These are phyloP conservation scores for Morone saxatilis DNA, from an alignment of 2,113 vertebrate genomes.

Conservation along the genomic window DNA sequence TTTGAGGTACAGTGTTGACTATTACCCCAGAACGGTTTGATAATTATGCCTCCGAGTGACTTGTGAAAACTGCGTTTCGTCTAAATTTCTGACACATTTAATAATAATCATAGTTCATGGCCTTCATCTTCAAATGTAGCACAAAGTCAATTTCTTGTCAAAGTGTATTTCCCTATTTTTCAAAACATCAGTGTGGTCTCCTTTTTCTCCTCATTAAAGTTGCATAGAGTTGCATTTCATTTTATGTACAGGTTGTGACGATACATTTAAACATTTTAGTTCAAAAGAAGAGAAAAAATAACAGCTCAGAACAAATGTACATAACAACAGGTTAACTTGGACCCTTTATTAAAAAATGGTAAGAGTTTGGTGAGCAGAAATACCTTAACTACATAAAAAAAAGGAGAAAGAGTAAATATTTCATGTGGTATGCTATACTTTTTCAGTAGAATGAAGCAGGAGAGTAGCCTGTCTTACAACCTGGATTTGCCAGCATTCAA, in stretches of 20 bases:
- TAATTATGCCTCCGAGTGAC: slow-evolving; percentile 47
- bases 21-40: slow-evolving; percentile 14
- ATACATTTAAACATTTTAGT: background rate
- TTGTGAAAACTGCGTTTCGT: slow-evolving; percentile 17
- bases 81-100: slow-evolving; percentile 23
- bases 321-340: slow-evolving; percentile 1
- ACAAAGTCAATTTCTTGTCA: slow-evolving; percentile 18
- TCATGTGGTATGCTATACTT: slow-evolving; percentile 26
- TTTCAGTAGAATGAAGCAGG: slow-evolving; percentile 1
- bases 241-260: background rate
- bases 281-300: background rate
- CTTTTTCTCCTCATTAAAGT: background rate
- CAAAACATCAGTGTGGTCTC: background rate
- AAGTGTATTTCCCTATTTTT: background rate
- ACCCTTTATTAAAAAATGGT: background rate
- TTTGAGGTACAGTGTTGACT: slow-evolving; percentile 53
- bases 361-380: background rate
- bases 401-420: slow-evolving; percentile 21
- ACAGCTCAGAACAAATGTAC: background rate
- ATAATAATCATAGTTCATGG: slow-evolving; percentile 33
- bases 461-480: slow-evolving; percentile 6
- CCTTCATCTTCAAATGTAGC: slow-evolving; percentile 19
- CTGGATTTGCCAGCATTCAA: slow-evolving; percentile 25
- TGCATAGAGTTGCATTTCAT: background rate
- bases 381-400: background rate